Conservation (phyloP, 2,113 vertebrate species). For the Centropristis striata region DNA sequence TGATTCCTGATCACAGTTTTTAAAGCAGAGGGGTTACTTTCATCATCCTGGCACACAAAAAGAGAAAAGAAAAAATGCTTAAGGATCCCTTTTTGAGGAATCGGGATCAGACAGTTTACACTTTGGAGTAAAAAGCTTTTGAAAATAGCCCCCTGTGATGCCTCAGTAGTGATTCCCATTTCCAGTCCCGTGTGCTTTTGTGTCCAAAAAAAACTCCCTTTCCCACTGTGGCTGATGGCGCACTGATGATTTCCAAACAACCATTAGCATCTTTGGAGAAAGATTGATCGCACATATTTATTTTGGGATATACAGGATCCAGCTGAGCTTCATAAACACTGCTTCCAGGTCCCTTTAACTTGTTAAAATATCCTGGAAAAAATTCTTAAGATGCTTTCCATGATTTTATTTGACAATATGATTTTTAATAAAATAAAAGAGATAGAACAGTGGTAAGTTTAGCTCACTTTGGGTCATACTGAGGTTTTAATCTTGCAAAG, state of each 20-base stretch:
- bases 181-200: slow-evolving; percentile 27
- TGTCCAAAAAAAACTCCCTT: background rate
- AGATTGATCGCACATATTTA: background rate
- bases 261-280: slow-evolving; percentile 50
- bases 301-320: background rate
- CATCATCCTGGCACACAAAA: slow-evolving; percentile 70
- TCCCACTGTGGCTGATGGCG: slow-evolving; percentile 1
- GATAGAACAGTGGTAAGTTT: too few species aligned
- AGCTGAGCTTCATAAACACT: background rate
- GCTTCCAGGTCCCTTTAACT: background rate
- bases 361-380: background rate
- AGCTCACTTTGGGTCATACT: background rate
- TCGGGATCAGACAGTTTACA: slow-evolving; percentile 69
- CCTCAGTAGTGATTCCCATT: slow-evolving; percentile 59
- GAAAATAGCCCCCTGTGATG: slow-evolving; percentile 86
- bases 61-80: background rate
- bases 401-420: background rate
- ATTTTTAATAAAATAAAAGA: background rate
- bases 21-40: slow-evolving; percentile 84
- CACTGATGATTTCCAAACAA: slow-evolving; percentile 29
- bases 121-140: slow-evolving; percentile 87
- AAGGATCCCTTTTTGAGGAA: slow-evolving; percentile 28
- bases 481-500: background rate
- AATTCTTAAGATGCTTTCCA: background rate
- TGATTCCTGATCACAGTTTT: slow-evolving; percentile 64